These are phyloP conservation scores for Therioaphis trifolii DNA, from an alignment of 2,888 invertebrate genomes.

Conservation along the genomic window DNA sequence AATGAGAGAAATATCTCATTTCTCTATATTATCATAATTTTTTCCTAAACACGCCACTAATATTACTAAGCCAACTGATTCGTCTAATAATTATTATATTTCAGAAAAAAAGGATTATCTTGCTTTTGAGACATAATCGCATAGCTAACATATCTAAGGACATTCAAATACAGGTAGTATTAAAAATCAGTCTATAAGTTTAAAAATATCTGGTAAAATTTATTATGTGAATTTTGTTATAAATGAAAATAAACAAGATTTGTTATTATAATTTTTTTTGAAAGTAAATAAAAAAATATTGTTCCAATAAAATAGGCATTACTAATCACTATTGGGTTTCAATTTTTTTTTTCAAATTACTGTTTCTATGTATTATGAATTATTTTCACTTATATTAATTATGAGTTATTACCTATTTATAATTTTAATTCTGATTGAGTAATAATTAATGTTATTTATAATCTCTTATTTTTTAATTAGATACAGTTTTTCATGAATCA, in stretches of 20 bases:
- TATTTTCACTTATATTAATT: not conserved
- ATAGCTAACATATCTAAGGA: not conserved
- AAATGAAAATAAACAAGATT: too few relatives aligned
- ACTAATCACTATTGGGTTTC: not conserved
- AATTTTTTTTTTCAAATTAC: not conserved
- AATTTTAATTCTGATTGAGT: too few relatives aligned
- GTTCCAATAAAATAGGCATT: not conserved
- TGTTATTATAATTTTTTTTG: too few relatives aligned
- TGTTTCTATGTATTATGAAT: not conserved
- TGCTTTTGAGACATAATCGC: not conserved
- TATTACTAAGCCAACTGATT: too few relatives aligned
- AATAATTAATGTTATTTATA: too few relatives aligned
- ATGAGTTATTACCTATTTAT: too few relatives aligned
- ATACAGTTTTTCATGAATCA: slow-evolving; percentile 12
- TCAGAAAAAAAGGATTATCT: slow-evolving; percentile 7
- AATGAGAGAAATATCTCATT: too few relatives aligned
- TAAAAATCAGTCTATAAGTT: too few relatives aligned
- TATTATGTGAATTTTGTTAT: not conserved
- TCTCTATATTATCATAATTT: too few relatives aligned
- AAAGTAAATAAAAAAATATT: not conserved
- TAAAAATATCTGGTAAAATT: not conserved
- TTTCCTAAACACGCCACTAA: too few relatives aligned
- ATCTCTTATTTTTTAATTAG: not conserved
- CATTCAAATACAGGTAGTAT: not conserved
- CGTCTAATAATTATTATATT: too few relatives aligned